These are phyloP conservation scores for Elephantulus edwardii DNA, from an alignment of 2,113 vertebrate genomes.

Conservation along the genomic window DNA sequence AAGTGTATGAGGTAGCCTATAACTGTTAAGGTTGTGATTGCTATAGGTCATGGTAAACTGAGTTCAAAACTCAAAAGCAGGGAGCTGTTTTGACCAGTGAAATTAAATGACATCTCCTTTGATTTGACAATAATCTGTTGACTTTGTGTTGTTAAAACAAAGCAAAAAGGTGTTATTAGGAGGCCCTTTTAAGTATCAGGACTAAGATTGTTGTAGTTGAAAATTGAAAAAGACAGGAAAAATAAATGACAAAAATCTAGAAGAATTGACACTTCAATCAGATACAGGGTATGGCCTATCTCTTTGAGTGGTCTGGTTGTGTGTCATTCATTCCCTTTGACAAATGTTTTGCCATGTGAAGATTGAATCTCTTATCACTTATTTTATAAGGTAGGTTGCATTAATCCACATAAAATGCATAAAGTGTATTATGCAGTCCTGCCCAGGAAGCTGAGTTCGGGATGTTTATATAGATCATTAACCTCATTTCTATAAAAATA, in stretches of 20 bases:
- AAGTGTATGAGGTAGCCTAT: background rate
- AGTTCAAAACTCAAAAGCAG: too few species aligned
- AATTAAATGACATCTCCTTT: background rate
- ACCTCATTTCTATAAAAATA: too few species aligned
- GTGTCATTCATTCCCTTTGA: conserved; percentile 1
- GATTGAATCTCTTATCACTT: background rate
- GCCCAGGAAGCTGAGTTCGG: too few species aligned
- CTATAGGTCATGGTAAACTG: background rate
- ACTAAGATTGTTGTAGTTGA: conserved; percentile 18
- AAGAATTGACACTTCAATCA: background rate
- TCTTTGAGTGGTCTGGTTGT: background rate
- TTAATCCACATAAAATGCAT: background rate
- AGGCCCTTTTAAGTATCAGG: background rate
- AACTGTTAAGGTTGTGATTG: background rate
- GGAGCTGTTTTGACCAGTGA: background rate
- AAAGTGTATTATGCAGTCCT: background rate
- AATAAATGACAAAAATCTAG: background rate
- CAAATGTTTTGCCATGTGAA: background rate
- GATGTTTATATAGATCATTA: too few species aligned
- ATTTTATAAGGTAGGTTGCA: background rate
- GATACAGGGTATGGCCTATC: background rate
- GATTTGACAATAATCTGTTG: background rate
- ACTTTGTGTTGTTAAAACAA: too few species aligned
- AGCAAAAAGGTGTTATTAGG: too few species aligned
- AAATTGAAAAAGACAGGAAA: background rate